A percentile compares a stretch with the other conserved stretches of the same genome.
These are phyloP conservation scores for Diachrysia chrysitis DNA, from an alignment of 2,888 invertebrate genomes.

Conservation along the genomic window DNA sequence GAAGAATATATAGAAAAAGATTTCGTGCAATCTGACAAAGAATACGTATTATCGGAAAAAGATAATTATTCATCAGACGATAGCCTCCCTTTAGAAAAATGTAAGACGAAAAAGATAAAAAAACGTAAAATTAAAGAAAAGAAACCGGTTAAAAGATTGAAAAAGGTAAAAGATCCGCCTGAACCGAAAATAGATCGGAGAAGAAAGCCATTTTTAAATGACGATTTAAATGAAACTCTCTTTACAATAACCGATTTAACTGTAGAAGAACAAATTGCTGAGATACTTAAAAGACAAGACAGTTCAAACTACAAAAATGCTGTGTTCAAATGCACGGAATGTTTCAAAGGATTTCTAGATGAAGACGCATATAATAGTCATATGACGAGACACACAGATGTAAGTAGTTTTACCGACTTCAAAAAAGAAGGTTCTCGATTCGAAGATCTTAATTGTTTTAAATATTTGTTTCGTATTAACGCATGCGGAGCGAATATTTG, in stretches of 20 bases:
- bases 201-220: slow-evolving; percentile 79
- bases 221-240: slow-evolving; percentile 78
- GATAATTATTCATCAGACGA: slow-evolving; percentile 72
- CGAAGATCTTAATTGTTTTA: no score
- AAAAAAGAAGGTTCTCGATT: no score
- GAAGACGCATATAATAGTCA: slow-evolving; percentile 80
- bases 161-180: slow-evolving; percentile 38
- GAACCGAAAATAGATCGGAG: slow-evolving; percentile 78
- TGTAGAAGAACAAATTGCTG: slow-evolving; percentile 78
- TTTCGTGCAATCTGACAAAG: slow-evolving; percentile 35
- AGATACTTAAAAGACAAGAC: slow-evolving; percentile 79
- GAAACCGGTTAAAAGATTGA: slow-evolving; percentile 38
- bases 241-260: slow-evolving; percentile 79
- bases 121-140: slow-evolving; percentile 28
- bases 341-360: slow-evolving; percentile 82
- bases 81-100: slow-evolving; percentile 68
- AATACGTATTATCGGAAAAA: slow-evolving; percentile 34
- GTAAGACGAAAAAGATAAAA: slow-evolving; percentile 60
- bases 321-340: slow-evolving; percentile 77
- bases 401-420: no score
- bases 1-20: slow-evolving; percentile 13
- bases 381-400: slow-evolving; percentile 76
- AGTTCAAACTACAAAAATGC: slow-evolving; percentile 80
- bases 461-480: no score
- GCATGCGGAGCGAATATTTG: no score